Evolutionary conservation across 2,113 vertebrate genomes (phyloP).

Genomic region (Chunga burmeisteri): DNA sequence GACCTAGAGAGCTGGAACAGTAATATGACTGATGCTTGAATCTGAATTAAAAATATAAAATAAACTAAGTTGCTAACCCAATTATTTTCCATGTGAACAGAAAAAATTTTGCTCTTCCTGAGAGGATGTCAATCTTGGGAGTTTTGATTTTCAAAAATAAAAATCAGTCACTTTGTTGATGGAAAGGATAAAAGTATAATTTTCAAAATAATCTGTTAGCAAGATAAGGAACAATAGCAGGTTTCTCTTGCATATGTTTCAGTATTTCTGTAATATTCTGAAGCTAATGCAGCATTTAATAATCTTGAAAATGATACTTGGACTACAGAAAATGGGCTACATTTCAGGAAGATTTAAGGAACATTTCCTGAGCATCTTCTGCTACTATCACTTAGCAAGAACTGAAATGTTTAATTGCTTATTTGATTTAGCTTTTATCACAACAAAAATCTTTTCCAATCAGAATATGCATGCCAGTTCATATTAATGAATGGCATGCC

Average conservation of each 20-base stretch:
- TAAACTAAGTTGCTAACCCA: not conserved
- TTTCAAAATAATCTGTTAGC: not conserved
- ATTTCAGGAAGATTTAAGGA: not conserved
- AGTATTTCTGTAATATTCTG: constrained; percentile 1
- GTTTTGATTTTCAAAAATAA: not conserved
- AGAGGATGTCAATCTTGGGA: not conserved
- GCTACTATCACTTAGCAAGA: not conserved
- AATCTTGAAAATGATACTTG: not conserved
- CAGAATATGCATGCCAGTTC: not conserved
- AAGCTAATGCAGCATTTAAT: not conserved
- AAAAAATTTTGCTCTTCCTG: not conserved
- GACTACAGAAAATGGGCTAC: not conserved
- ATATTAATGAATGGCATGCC: not conserved
- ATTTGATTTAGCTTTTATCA: not conserved
- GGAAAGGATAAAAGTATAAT: not conserved
- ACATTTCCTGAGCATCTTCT: not conserved
- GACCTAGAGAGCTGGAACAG: not conserved
- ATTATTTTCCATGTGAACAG: not conserved
- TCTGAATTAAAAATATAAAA: not conserved
- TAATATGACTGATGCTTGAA: not conserved
- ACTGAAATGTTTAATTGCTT: not conserved
- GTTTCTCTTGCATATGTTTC: not conserved
- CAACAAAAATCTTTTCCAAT: not conserved
- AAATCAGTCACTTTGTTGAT: not conserved
- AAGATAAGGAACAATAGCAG: not conserved